A percentile compares a stretch with the other conserved stretches of the same genome.
Conservation (phyloP, 2,888 invertebrate species). For the Agrochola lota region DNA sequence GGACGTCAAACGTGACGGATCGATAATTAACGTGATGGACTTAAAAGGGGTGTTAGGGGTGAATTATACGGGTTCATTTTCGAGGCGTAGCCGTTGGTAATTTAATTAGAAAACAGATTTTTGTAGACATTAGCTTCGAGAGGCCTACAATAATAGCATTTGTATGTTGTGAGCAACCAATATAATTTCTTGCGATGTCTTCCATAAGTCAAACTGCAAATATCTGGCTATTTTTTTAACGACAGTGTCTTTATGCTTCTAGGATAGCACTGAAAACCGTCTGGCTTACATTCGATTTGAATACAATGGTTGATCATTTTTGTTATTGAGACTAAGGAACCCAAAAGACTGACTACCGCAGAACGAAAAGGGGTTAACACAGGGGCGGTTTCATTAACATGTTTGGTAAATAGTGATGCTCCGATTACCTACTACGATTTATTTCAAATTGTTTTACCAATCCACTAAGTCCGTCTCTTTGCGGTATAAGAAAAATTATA, state of each 20-base stretch:
- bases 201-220: background rate
- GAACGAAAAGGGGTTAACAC: too few species aligned
- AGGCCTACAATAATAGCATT: background rate
- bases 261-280: background rate
- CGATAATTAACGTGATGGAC: conserved; percentile 75
- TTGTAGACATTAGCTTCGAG: background rate
- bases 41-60: conserved; percentile 66
- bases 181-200: background rate
- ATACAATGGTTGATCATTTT: background rate
- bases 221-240: background rate
- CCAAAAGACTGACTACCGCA: too few species aligned
- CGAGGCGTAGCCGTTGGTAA: background rate
- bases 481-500: too few species aligned
- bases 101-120: background rate
- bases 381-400: too few species aligned
- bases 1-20: conserved; percentile 71
- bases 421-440: too few species aligned
- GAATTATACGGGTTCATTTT: conserved; percentile 34
- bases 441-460: too few species aligned
- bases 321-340: background rate
- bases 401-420: too few species aligned
- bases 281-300: background rate
- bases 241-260: background rate
- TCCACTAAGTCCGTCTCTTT: too few species aligned
- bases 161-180: background rate